Conservation (phyloP, 1,140 invertebrate genomes). For the Drosophila subpulchrella region DNA sequence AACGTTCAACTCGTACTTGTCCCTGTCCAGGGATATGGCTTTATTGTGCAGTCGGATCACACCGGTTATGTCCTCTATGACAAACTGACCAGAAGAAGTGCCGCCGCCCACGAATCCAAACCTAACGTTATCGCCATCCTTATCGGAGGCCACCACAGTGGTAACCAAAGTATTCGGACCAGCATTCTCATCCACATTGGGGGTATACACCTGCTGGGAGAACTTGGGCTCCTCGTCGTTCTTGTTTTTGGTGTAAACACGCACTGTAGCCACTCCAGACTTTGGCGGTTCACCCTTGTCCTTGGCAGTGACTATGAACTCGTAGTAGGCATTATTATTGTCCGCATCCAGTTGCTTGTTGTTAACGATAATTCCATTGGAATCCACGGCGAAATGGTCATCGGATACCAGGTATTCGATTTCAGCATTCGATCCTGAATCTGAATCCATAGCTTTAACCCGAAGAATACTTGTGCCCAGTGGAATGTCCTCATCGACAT, state of each 20-base stretch:
- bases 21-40: constrained; percentile 92
- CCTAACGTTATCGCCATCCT: constrained; percentile 97
- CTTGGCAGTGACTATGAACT: constrained; percentile 95
- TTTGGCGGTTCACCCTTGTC: constrained; percentile 97
- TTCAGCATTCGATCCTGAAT: constrained; percentile 96
- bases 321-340: constrained; percentile 98
- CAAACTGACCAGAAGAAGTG: constrained; percentile 95
- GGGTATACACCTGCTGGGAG: constrained; percentile 97
- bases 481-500: constrained; percentile 96
- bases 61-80: constrained; percentile 97
- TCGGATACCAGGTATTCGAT: constrained; percentile 96
- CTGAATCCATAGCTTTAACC: constrained; percentile 96
- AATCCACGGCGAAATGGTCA: constrained; percentile 96
- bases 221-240: constrained; percentile 98
- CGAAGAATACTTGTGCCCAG: constrained; percentile 95
- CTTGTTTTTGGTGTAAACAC: constrained; percentile 97
- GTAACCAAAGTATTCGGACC: constrained; percentile 97
- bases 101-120: constrained; percentile 97
- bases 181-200: constrained; percentile 97
- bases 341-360: constrained; percentile 97
- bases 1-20: constrained; percentile 97
- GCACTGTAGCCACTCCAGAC: constrained; percentile 95
- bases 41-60: constrained; percentile 95
- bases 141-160: constrained; percentile 97
- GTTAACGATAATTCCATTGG: constrained; percentile 95